Percentiles rank a stretch among this genome's conserved stretches.
Evolutionary conservation across 2,113 vertebrate genomes (phyloP).

Genomic region (Amia ocellicauda): DNA sequence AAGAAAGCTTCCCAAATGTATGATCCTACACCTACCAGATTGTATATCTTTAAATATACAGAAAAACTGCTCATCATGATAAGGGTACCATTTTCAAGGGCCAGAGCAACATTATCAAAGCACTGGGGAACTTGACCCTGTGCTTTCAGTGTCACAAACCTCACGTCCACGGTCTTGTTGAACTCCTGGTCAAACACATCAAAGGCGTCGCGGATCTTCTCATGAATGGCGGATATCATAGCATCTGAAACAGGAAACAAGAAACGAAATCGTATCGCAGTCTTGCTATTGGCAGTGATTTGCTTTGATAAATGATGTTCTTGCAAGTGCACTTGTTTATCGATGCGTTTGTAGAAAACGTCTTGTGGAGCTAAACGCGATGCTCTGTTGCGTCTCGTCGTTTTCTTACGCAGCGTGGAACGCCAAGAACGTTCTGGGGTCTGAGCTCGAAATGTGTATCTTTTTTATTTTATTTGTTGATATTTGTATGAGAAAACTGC

Average conservation of each 20-base stretch:
- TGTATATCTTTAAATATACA: no score
- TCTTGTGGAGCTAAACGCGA: neutral
- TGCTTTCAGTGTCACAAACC: slow-evolving; percentile 76
- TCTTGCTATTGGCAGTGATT: neutral
- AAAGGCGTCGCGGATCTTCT: slow-evolving; percentile 80
- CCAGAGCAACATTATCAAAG: no score
- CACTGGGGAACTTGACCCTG: no score
- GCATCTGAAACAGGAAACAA: slow-evolving; percentile 56
- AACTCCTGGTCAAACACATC: slow-evolving; percentile 81
- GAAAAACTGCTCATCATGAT: no score
- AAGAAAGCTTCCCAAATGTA: no score
- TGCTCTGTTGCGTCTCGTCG: neutral
- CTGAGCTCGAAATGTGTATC: no score
- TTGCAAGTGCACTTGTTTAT: neutral
- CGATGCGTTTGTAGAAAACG: neutral
- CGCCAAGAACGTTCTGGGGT: no score
- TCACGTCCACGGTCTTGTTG: slow-evolving; percentile 82
- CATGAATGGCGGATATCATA: slow-evolving; percentile 62
- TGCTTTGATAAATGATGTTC: neutral
- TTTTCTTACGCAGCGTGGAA: neutral
- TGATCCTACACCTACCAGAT: no score
- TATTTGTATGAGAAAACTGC: no score
- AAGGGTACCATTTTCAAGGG: no score
- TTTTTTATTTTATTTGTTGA: no score
- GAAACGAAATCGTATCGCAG: neutral